Conservation (phyloP, 2,888 invertebrate species). For the Polymixis flavicincta region DNA sequence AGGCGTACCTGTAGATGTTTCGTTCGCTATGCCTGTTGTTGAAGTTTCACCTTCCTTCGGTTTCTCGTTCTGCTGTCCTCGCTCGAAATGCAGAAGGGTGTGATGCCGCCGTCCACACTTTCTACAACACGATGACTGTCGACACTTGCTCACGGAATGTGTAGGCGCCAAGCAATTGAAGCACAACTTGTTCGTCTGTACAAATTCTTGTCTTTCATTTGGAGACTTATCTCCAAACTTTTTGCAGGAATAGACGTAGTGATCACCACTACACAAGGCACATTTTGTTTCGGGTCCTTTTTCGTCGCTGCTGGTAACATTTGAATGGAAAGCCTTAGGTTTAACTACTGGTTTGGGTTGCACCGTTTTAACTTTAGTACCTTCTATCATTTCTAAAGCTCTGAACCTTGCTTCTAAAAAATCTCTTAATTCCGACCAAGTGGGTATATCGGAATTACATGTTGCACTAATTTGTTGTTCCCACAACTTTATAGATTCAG, state of each 20-base stretch:
- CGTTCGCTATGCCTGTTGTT: conserved; percentile 4
- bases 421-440: background rate
- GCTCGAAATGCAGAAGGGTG: conserved; percentile 41
- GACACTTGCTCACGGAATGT: conserved; percentile 35
- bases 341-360: conserved; percentile 16
- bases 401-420: conserved; percentile 37
- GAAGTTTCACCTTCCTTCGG: background rate
- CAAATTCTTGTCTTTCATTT: conserved; percentile 33
- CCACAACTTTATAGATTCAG: background rate
- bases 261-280: no score
- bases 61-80: conserved; percentile 13
- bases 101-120: conserved; percentile 43
- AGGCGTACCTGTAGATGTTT: background rate
- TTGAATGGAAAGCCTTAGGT: background rate
- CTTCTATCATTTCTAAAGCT: conserved; percentile 38
- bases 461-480: background rate
- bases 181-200: conserved; percentile 37
- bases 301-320: background rate
- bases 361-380: conserved; percentile 6
- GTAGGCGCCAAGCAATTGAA: conserved; percentile 39
- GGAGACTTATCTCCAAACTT: conserved; percentile 17
- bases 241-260: conserved; percentile 37
- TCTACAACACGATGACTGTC: conserved; percentile 28
- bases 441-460: background rate
- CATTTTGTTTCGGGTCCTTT: background rate